Evolutionary conservation across 2,888 invertebrate genomes (phyloP).

Genomic region (Philereme vetulata): DNA sequence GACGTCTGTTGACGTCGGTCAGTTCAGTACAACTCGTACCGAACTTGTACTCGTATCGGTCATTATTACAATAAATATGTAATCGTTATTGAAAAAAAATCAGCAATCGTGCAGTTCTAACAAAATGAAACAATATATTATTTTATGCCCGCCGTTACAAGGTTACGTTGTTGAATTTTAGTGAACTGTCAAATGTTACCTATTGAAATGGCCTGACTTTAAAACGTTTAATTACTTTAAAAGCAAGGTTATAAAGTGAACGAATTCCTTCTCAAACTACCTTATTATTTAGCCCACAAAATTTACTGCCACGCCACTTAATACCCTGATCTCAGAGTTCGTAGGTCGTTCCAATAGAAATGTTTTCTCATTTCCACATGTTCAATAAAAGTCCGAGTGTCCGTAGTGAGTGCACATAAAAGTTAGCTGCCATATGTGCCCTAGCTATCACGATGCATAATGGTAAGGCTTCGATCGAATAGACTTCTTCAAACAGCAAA

Average conservation of each 20-base stretch:
- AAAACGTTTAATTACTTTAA: background rate
- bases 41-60: too few species aligned
- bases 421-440: conserved; percentile 54
- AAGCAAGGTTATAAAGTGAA: background rate
- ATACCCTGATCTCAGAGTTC: conserved; percentile 19
- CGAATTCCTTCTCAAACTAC: background rate
- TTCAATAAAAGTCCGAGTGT: conserved; percentile 56
- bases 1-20: too few species aligned
- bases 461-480: conserved; percentile 16
- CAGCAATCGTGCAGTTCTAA: too few species aligned
- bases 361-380: conserved; percentile 39
- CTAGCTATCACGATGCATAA: conserved; percentile 32
- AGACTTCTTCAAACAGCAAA: conserved; percentile 10
- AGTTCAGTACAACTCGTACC: too few species aligned
- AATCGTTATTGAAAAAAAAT: too few species aligned
- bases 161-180: too few species aligned
- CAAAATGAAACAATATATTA: too few species aligned
- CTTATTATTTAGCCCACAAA: conserved; percentile 11
- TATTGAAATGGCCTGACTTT: too few species aligned
- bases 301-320: conserved; percentile 25
- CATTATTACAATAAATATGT: too few species aligned
- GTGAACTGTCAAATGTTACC: too few species aligned
- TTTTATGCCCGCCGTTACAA: too few species aligned
- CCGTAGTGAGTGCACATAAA: conserved; percentile 55
- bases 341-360: conserved; percentile 40